Conservation (phyloP, 2,888 invertebrate genomes). For the Perithous albicinctus region DNA sequence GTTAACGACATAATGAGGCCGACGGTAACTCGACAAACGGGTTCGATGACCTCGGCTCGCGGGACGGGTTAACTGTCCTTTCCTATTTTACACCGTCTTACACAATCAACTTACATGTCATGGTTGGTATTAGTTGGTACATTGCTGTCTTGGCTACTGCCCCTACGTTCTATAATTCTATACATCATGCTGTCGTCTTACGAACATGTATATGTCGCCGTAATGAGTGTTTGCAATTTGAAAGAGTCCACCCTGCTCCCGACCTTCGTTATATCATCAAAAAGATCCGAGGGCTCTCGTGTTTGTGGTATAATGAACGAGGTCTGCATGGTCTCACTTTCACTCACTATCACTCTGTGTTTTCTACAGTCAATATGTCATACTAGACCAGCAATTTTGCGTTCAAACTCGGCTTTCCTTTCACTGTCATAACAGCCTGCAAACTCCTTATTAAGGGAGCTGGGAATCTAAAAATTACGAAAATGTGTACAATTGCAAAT, state of each 20-base stretch:
- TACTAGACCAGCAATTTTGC: no score
- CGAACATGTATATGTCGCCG: constrained; percentile 26
- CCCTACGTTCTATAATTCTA: not conserved
- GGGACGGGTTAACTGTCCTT: not conserved
- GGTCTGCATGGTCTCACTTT: not conserved
- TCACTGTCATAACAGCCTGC: not conserved
- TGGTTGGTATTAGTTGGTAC: not conserved
- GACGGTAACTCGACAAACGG: constrained; percentile 16
- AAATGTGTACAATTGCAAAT: no score
- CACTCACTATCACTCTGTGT: not conserved
- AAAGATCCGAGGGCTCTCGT: constrained; percentile 41
- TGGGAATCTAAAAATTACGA: no score
- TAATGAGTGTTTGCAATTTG: constrained; percentile 66
- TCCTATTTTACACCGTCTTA: not conserved
- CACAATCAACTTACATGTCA: not conserved
- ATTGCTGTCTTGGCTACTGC: constrained; percentile 5
- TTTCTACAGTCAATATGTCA: not conserved
- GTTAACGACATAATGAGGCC: constrained; percentile 52
- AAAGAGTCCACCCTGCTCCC: constrained; percentile 51
- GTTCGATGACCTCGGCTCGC: constrained; percentile 35
- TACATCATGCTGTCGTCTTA: constrained; percentile 24
- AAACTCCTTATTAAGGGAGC: no score
- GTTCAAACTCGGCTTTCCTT: constrained; percentile 47
- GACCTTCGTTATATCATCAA: constrained; percentile 57
- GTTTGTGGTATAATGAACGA: constrained; percentile 58